These are phyloP conservation scores for Lithobates pipiens DNA, from an alignment of 2,797 vertebrate genomes.

Conservation along the genomic window DNA sequence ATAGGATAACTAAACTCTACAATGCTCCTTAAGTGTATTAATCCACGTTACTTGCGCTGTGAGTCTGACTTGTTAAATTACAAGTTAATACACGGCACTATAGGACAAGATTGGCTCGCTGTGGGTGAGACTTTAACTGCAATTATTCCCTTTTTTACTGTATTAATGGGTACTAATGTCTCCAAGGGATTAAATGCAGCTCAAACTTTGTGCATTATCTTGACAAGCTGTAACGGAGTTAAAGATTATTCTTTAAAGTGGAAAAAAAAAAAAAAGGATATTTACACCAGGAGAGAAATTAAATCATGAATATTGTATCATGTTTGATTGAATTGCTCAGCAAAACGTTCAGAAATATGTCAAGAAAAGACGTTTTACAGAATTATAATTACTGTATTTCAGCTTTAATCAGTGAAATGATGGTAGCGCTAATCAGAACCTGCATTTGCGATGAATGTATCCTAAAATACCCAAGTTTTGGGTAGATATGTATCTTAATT, in stretches of 20 bases:
- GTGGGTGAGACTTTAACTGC: constrained; percentile 8
- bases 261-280: constrained; percentile 5
- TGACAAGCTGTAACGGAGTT: not conserved
- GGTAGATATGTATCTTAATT: not conserved
- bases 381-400: constrained; percentile 7
- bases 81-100: constrained; percentile 24
- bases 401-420: constrained; percentile 7
- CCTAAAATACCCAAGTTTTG: not conserved
- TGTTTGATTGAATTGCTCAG: constrained; percentile 12
- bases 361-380: not conserved
- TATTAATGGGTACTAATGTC: constrained; percentile 22
- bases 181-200: constrained; percentile 5
- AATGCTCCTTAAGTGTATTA: constrained; percentile 23
- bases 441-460: not conserved
- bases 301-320: constrained; percentile 41
- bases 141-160: constrained; percentile 36
- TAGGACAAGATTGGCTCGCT: constrained; percentile 1
- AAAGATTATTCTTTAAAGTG: not conserved
- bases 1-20: constrained; percentile 25
- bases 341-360: constrained; percentile 16
- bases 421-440: not conserved
- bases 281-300: not conserved
- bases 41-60: constrained; percentile 7
- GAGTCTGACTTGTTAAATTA: constrained; percentile 22
- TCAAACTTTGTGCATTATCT: constrained; percentile 20